Conservation (phyloP, 2,888 invertebrate genomes). For the Kryphioiulus occultus region DNA sequence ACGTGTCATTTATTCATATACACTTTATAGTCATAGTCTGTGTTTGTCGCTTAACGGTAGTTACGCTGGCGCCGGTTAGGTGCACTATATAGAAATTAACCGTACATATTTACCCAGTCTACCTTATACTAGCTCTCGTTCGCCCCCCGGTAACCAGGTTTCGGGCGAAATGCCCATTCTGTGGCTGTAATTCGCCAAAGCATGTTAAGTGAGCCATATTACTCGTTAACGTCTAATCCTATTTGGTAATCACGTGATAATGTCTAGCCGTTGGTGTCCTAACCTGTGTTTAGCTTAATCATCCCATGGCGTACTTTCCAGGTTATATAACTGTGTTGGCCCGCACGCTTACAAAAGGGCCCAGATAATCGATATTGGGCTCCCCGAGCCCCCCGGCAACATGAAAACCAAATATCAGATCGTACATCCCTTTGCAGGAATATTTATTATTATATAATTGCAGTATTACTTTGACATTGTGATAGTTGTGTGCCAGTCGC, state of each 20-base stretch:
- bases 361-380: constrained; percentile 34
- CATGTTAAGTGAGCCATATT: not conserved
- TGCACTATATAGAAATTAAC: not conserved
- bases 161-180: not conserved
- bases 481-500: constrained; percentile 18
- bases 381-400: not conserved
- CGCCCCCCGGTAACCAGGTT: not conserved
- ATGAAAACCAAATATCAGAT: constrained; percentile 6
- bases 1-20: constrained; percentile 40
- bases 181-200: not conserved
- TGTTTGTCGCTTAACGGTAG: not conserved
- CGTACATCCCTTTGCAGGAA: constrained; percentile 3
- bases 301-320: not conserved
- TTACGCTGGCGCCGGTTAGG: not conserved
- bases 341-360: not conserved
- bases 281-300: not conserved
- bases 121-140: not conserved
- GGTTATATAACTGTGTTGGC: not conserved
- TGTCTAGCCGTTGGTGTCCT: not conserved
- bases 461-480: constrained; percentile 40
- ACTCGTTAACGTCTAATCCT: not conserved
- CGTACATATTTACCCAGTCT: not conserved
- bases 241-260: constrained; percentile 1
- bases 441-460: constrained; percentile 28
- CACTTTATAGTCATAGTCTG: not conserved